These are phyloP conservation scores for Paralichthys olivaceus DNA, from an alignment of 2,113 vertebrate genomes.

Conservation along the genomic window DNA sequence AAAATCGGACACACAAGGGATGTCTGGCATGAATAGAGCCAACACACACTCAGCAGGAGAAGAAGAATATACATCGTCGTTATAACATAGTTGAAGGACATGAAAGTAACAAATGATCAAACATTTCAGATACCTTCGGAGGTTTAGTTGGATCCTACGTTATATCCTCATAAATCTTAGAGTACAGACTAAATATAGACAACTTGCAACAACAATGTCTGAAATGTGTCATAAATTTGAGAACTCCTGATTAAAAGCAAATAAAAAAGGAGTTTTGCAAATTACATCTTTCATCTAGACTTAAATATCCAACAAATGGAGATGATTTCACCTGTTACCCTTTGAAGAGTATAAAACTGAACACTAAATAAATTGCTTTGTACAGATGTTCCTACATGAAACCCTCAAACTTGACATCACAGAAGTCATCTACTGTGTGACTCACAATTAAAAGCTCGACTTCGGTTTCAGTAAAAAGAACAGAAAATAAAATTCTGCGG, in stretches of 20 bases:
- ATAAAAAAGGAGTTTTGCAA: neutral
- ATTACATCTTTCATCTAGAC: neutral
- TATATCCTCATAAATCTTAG: too few relatives aligned
- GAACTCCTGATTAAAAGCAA: constrained; percentile 8
- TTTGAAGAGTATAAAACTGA: neutral
- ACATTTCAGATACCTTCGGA: neutral
- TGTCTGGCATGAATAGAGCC: neutral
- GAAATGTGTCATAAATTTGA: neutral
- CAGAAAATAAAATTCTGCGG: neutral
- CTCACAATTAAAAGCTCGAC: constrained; percentile 20
- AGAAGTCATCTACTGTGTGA: constrained; percentile 36
- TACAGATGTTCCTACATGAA: neutral
- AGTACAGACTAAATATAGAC: neutral
- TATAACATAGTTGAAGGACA: neutral
- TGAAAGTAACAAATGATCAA: neutral
- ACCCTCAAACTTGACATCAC: constrained; percentile 42
- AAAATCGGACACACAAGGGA: neutral
- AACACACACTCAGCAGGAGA: neutral
- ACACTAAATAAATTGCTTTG: neutral
- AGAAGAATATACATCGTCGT: neutral
- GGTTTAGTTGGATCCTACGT: too few relatives aligned
- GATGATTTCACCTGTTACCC: neutral
- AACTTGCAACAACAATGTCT: neutral
- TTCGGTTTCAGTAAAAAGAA: neutral
- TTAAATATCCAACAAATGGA: neutral